Evolutionary conservation across 2,113 vertebrate genomes (phyloP), one percentile per base, ranked within the genome.

Genomic region (Lycaon pictus): DNA sequence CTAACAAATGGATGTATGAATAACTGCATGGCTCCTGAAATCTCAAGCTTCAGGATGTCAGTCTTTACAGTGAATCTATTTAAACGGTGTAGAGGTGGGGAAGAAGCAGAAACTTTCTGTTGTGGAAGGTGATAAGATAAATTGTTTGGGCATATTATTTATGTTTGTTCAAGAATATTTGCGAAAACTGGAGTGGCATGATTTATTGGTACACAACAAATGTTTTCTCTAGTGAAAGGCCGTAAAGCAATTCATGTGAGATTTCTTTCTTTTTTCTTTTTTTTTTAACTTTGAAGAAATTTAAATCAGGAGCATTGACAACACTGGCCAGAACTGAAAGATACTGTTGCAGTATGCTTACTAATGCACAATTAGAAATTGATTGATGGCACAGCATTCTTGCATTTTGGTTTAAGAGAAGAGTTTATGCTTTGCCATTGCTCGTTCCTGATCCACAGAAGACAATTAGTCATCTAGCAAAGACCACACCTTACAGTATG

Each of bases 161-260:
- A 11, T 65, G 55, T 65, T 76, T 79, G 67, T 88, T 84, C 48
- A 85, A 87, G 43, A 97, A 83, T 87, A 90, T 93, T 80, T 89
- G 35, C 13, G 48, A 89, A 93, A 87, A 90, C 15, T 58, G 22
- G 20, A 74, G 48, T 74, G 29, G 15, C 29, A 90, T 92, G 80
- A 81, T 92, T 87, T 93, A 92, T 65, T 74, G 71, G 63, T 35
- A 94, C 5, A 65, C 19, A 82, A 58, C 2, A 84, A 56, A 93
- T 81, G 17, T 79, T 85, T 96, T 93, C 37, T 90, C 12, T 71
- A 92, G 32, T 82, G 51, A 90, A 88, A 88, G 43, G 2, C 58
- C 80, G 7, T 9, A 37, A 88, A 90, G 3, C 10, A 93, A 88
- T 94, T 96, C 4, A 27, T 55, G 12, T 89, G 35, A 91, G 17